A percentile compares a stretch with the other conserved stretches of the same genome.
Conservation (phyloP, 2,888 invertebrate genomes). For the Anodontia alba region DNA sequence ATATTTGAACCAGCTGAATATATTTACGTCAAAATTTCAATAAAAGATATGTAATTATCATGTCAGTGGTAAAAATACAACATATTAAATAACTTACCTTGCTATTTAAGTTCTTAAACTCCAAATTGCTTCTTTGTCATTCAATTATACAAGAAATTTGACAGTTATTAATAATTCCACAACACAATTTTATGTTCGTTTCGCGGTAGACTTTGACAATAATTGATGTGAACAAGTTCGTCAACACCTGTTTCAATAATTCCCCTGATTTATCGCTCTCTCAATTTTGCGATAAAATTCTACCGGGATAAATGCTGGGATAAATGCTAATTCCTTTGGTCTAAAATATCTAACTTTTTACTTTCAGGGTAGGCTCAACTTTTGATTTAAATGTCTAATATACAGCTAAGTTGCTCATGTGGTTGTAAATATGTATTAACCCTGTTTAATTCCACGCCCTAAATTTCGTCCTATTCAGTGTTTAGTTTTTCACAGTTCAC, state of each 20-base stretch:
- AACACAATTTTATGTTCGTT: constrained; percentile 2
- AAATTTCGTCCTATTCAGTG: neutral
- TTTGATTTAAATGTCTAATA: constrained; percentile 8
- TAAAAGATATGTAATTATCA: too few species aligned
- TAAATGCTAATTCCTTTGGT: neutral
- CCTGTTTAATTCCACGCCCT: constrained; percentile 12
- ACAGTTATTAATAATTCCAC: constrained; percentile 9
- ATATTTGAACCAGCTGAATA: too few species aligned
- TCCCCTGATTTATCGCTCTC: neutral
- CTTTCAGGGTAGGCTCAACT: neutral
- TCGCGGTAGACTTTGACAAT: neutral
- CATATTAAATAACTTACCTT: neutral
- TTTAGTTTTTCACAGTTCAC: constrained; percentile 17
- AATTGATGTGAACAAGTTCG: neutral
- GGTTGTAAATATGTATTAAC: constrained; percentile 5
- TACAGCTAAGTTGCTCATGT: neutral
- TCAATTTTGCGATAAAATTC: neutral
- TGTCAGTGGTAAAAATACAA: too few species aligned
- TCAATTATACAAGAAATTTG: neutral
- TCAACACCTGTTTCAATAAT: neutral
- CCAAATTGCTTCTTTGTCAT: neutral
- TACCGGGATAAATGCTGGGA: too few species aligned
- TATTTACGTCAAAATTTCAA: too few species aligned
- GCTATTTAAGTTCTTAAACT: neutral
- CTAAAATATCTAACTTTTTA: neutral